Base-by-base conservation (phyloP, 2,113 vertebrate genomes). In the Junco hyemalis region DNA sequence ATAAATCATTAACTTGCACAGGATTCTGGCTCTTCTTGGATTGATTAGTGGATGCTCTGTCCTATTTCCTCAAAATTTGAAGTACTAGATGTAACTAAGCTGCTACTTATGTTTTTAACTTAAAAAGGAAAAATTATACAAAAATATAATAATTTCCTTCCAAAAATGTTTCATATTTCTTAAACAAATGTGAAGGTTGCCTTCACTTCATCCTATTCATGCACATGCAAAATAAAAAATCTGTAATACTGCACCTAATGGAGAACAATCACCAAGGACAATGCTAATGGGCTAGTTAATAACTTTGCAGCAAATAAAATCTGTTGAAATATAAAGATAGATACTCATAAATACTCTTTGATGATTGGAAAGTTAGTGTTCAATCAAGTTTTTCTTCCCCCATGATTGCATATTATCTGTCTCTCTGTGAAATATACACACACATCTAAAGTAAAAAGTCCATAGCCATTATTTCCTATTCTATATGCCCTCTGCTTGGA, bases 1-100 rank as follows among this genome's bases (percentile, higher is more conserved):
- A 91, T 45, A 95, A 95, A 24, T 88, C 57, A 95, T 86, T 81
- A 96, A 60, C 7, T 83, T 97, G 94, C 79, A 56, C 14, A 81
- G 57, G 61, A 93, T 71, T 96, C 63, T 82, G 26, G 5, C 8
- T 64, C 28, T 81, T 80, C n/a, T 45, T 91, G 35, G 51, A 48
- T 68, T 86, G 40, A 45, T 17, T 90, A 65, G n/a, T 56, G 28
- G n/a, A 78, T 81, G 63, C 18, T 92, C 78, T 84, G 33, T 29
- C 57, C 56, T 80, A 66, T 94, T 88, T 85, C 57, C 45, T 95
- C 83, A 66, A 84, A 96, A 86, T 66, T 36, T 79, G 60, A 92
- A 93, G 28, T 47, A 56, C 78, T 15, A 14, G 13, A 44, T 88
- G 19, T 9, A 80, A 68, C 64, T 71, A 53, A 92, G 54, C 9